phyloP scores from a whole-genome alignment of 1,140 invertebrate species.

The Brachionus koreanus region DNA sequence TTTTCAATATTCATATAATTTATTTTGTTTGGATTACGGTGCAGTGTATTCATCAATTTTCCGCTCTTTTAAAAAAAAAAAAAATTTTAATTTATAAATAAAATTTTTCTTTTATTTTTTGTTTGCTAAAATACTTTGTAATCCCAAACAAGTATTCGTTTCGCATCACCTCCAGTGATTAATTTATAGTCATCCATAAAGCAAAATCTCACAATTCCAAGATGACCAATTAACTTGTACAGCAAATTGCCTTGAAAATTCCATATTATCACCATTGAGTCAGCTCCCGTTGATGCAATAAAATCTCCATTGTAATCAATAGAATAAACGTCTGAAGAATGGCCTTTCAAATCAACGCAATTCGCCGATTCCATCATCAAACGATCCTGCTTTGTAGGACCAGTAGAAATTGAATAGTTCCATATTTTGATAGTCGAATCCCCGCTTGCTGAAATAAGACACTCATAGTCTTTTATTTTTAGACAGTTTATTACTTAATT shows the following conservation, averaged over 20 bases:
- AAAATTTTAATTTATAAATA: background rate
- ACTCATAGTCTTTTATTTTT: slow-evolving; percentile 50
- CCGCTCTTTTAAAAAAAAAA: slow-evolving; percentile 44
- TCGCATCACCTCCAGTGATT: slow-evolving; percentile 56
- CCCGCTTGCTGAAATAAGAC: slow-evolving; percentile 50
- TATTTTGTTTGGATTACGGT: slow-evolving; percentile 52
- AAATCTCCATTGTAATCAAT: background rate
- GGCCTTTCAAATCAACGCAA: background rate
- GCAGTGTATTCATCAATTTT: slow-evolving; percentile 49
- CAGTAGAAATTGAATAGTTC: slow-evolving; percentile 45
- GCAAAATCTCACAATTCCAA: slow-evolving; percentile 54
- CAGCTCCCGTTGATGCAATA: slow-evolving; percentile 36
- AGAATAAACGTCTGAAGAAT: slow-evolving; percentile 41
- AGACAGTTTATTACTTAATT: slow-evolving; percentile 49
- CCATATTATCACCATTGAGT: slow-evolving; percentile 24
- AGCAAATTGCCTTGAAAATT: slow-evolving; percentile 47
- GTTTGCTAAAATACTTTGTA: slow-evolving; percentile 47
- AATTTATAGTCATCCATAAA: slow-evolving; percentile 51
- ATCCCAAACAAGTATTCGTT: slow-evolving; percentile 55
- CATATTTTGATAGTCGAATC: slow-evolving; percentile 50
- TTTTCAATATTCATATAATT: slow-evolving; percentile 53
- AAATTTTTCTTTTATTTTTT: background rate
- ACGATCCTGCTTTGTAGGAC: background rate
- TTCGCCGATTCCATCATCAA: background rate
- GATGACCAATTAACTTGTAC: slow-evolving; percentile 50